A percentile compares a stretch with the other conserved stretches of the same genome.
Evolutionary conservation across 2,888 invertebrate species (phyloP).

Genomic region (Apoda limacodes): DNA sequence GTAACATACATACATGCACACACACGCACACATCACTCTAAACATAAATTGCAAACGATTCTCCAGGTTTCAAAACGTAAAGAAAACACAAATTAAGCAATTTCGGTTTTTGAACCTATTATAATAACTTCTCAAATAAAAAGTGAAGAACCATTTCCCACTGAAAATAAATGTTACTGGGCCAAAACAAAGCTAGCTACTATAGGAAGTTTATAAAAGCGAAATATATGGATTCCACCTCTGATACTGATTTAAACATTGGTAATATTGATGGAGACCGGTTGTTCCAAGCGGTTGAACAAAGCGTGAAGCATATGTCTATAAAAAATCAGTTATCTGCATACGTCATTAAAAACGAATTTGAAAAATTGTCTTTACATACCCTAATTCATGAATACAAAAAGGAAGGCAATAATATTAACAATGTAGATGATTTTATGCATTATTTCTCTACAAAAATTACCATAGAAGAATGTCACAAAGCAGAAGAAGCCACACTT

Average conservation of each 20-base stretch:
- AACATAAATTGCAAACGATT: no score
- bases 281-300: constrained; percentile 3
- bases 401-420: no score
- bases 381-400: no score
- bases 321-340: constrained; percentile 2
- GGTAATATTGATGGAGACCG: background rate
- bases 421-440: no score
- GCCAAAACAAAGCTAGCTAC: constrained; percentile 13
- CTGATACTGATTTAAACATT: constrained; percentile 1
- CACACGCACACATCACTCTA: no score
- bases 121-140: constrained; percentile 17
- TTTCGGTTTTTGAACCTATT: no score
- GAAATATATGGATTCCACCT: constrained; percentile 5
- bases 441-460: constrained; percentile 2
- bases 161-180: constrained; percentile 17
- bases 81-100: no score
- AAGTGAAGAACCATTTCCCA: constrained; percentile 17
- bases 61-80: no score
- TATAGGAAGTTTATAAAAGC: constrained; percentile 15
- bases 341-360: constrained; percentile 1
- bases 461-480: constrained; percentile 4
- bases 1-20: no score
- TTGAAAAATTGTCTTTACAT: constrained; percentile 1
- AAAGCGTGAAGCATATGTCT: constrained; percentile 1
- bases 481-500: constrained; percentile 4